Evolutionary conservation across 2,888 invertebrate species (phyloP), one percentile per base, ranked within the genome.

Genomic region (Sylvicola cinctus): DNA sequence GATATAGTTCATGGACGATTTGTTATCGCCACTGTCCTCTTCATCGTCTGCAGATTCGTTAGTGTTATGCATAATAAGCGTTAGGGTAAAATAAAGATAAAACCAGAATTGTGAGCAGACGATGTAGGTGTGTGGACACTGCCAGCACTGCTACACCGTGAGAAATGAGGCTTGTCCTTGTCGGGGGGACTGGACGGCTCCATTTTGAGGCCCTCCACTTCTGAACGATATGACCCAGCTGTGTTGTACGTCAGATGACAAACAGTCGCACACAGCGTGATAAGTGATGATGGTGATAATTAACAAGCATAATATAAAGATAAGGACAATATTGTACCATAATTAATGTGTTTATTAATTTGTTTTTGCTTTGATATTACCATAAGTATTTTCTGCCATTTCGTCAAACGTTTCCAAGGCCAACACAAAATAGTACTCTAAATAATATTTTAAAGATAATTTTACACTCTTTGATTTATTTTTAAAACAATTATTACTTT

Each of bases 1-100:
- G 54, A 90, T 93, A 55, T 91, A 93, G 49, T 80, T 87, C 38
- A 85, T 59, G 3, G 81, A 65, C 2, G 69, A 66, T 55, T 59
- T 67, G 12, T 61, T 64, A 44, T 64, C 66, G 46, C 69, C 69
- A 44, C 68, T 68, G 41, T 68, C 68, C 48, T 70, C 70, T 54
- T 70, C 70, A 46, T 69, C 69, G 45, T 68, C 69, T 67, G 46
- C 10, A 55, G 37, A 35, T 29, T 16, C 31, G 38, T 28, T 13
- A 20, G 4, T 8, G 20, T 20, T 20, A 20, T 20, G 20, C 8
- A 20, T 14, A 28, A 35, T 20, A 8, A 6, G 23, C 16, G 17
- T 15, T 30, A 17, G 26, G 39, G 31, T 32, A 29, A 20, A 27
- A 35, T 23, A 29, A 34, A 29, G 33, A 31, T 30, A 32, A 29